Conservation (phyloP, 2,888 invertebrate species). For the Eupsilia transversa region DNA sequence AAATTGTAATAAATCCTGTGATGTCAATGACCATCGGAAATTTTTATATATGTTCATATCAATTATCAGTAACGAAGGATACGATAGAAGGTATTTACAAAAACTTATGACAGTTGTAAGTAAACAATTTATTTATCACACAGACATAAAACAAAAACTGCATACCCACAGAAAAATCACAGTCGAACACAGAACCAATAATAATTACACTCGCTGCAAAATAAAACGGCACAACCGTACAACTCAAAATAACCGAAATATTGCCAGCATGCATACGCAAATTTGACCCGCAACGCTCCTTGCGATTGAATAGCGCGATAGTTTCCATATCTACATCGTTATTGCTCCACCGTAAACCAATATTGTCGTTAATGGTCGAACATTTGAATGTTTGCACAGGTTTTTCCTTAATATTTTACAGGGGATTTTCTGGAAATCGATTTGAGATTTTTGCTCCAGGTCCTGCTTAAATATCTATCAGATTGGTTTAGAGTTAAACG, state of each 20-base stretch:
- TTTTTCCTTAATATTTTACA: slow-evolving; percentile 71
- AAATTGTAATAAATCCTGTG: background rate
- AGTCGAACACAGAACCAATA: slow-evolving; percentile 13
- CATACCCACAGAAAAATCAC: background rate
- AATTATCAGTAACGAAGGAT: no score
- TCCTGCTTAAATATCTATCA: slow-evolving; percentile 1
- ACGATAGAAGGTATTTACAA: no score
- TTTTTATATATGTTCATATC: background rate
- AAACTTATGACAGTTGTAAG: no score
- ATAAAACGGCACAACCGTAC: slow-evolving; percentile 33
- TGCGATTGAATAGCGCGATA: slow-evolving; percentile 76
- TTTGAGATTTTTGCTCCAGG: slow-evolving; percentile 19
- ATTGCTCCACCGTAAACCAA: slow-evolving; percentile 77
- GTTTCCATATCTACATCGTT: slow-evolving; percentile 79
- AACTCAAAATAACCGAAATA: slow-evolving; percentile 63
- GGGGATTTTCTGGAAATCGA: slow-evolving; percentile 54
- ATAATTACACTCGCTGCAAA: slow-evolving; percentile 42
- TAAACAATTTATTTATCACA: no score
- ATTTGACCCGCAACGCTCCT: slow-evolving; percentile 64
- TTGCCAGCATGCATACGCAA: slow-evolving; percentile 65
- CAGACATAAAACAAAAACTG: no score
- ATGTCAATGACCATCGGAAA: background rate
- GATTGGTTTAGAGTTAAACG: slow-evolving; percentile 11
- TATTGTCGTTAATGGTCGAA: slow-evolving; percentile 79
- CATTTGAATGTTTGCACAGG: slow-evolving; percentile 79